phyloP scores from a whole-genome alignment of 1,140 invertebrate genomes.

The Calycopis cecrops region DNA sequence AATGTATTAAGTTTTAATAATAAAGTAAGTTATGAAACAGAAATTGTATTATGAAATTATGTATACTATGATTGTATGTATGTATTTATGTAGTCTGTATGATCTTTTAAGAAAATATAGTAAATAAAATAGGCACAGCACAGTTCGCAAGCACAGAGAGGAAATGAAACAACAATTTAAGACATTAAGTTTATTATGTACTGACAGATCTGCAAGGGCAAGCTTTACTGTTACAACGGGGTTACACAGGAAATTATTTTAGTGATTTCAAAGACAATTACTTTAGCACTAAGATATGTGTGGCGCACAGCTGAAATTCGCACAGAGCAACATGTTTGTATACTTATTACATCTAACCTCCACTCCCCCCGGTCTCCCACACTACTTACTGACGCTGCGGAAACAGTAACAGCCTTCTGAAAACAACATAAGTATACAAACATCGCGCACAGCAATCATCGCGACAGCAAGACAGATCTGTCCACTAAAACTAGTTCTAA shows the following conservation, averaged over 20 bases:
- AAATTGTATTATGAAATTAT: too few species aligned
- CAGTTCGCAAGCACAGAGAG: constrained; percentile 43
- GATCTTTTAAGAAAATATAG: too few species aligned
- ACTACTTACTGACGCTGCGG: background rate
- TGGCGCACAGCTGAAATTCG: constrained; percentile 32
- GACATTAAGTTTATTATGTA: constrained; percentile 69
- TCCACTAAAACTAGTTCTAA: constrained; percentile 56
- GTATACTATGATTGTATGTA: too few species aligned
- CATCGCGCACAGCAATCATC: constrained; percentile 44
- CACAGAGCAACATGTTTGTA: constrained; percentile 1
- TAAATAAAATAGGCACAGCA: constrained; percentile 21
- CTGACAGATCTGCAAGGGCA: constrained; percentile 57
- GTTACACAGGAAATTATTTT: background rate
- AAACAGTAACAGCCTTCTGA: background rate
- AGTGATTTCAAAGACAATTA: background rate
- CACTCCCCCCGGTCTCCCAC: background rate
- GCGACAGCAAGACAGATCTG: constrained; percentile 62
- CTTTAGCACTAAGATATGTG: constrained; percentile 15
- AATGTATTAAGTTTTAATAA: too few species aligned
- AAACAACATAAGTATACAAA: constrained; percentile 33
- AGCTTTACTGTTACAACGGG: constrained; percentile 2
- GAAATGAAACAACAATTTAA: constrained; percentile 66
- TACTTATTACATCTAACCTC: background rate
- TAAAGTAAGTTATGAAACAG: too few species aligned
- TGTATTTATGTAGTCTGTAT: too few species aligned